Evolutionary conservation across 1,140 invertebrate species (phyloP).

Genomic region (Papilio aristodemus): DNA sequence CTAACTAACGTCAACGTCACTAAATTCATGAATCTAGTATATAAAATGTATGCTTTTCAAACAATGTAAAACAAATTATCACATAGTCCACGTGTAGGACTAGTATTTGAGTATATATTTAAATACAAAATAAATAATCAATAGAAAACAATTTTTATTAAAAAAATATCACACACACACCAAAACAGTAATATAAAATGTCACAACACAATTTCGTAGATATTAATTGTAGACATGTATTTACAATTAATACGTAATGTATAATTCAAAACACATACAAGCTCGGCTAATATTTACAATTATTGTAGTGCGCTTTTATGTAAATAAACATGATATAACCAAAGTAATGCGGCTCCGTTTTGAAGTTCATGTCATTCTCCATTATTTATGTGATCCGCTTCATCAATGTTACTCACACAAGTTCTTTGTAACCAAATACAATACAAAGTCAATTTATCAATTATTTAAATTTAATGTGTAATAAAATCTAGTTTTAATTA

Average conservation of each 20-base stretch:
- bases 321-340: slow-evolving; percentile 26
- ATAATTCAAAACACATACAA: too few relatives aligned
- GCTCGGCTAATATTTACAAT: too few relatives aligned
- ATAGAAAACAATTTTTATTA: not conserved
- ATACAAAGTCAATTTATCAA: too few relatives aligned
- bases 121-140: not conserved
- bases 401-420: not conserved
- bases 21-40: too few relatives aligned
- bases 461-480: not conserved
- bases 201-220: too few relatives aligned
- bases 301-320: too few relatives aligned
- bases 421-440: slow-evolving; percentile 15
- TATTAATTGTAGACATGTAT: too few relatives aligned
- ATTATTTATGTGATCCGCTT: too few relatives aligned
- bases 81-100: not conserved
- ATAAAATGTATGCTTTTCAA: not conserved
- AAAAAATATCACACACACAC: not conserved
- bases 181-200: not conserved
- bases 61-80: slow-evolving; percentile 7
- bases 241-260: not conserved
- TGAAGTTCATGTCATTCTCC: too few relatives aligned
- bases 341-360: too few relatives aligned
- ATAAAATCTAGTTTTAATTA: not conserved
- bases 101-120: not conserved
- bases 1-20: too few relatives aligned